phyloP scores from a whole-genome alignment of 2,888 invertebrate genomes.

The Zele albiditarsus region DNA sequence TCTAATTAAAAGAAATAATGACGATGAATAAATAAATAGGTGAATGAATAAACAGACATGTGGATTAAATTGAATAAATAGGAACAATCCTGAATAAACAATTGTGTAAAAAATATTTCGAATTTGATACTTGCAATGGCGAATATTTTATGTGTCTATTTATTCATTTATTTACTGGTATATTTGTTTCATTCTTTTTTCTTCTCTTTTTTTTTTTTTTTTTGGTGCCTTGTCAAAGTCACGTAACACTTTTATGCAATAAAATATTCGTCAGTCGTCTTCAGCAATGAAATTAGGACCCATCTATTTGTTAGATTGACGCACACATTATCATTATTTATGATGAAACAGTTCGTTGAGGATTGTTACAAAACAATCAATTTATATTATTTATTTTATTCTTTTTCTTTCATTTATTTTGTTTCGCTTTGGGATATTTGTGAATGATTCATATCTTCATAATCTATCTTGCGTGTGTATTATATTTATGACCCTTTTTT shows the following conservation, averaged over 20 bases:
- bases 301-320: background rate
- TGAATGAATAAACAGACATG: too few relatives aligned
- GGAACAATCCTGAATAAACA: background rate
- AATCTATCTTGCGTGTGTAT: background rate
- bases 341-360: background rate
- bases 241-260: background rate
- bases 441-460: background rate
- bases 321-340: background rate
- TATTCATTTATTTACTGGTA: background rate
- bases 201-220: too few relatives aligned
- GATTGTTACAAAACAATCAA: background rate
- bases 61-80: background rate
- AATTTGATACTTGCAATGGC: background rate
- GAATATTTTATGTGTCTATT: background rate
- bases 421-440: background rate
- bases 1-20: background rate
- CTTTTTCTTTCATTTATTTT: background rate
- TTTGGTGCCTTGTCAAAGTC: conserved; percentile 6
- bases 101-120: background rate
- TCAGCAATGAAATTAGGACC: conserved; percentile 12
- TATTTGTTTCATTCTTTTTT: too few relatives aligned
- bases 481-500: background rate
- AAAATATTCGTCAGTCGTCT: conserved; percentile 49
- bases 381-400: background rate
- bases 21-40: background rate